A percentile compares a stretch with the other conserved stretches of the same genome.
Evolutionary conservation across 2,113 vertebrate genomes (phyloP).

Genomic region (Sebastes fasciatus): DNA sequence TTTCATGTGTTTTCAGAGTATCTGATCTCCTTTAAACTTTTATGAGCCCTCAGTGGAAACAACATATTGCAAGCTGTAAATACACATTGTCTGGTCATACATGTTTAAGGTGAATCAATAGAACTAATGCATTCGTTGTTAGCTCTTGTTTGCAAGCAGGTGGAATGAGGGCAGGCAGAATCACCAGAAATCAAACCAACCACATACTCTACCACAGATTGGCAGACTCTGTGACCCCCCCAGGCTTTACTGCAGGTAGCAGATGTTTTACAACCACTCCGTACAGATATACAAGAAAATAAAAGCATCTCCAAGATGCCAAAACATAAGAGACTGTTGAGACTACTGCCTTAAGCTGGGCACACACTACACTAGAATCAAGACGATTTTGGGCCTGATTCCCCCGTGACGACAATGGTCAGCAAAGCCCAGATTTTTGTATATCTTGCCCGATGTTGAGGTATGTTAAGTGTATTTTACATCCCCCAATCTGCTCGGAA

Average conservation of each 20-base stretch:
- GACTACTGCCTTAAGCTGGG: not conserved
- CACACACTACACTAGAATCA: no score
- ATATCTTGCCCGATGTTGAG: no score
- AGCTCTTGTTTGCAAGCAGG: not conserved
- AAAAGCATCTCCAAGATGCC: not conserved
- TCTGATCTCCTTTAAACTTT: conserved; percentile 10
- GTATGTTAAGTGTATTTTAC: no score
- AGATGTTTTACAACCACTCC: not conserved
- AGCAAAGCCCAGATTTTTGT: no score
- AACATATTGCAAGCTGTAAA: conserved; percentile 5
- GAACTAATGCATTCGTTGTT: not conserved
- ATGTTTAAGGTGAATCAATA: conserved; percentile 17
- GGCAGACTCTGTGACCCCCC: not conserved
- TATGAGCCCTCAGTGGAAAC: not conserved
- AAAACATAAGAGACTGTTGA: not conserved
- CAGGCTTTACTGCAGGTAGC: not conserved
- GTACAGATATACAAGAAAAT: not conserved
- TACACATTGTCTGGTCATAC: not conserved
- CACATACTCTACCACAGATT: not conserved
- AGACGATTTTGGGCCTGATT: no score
- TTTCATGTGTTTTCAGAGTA: conserved; percentile 1
- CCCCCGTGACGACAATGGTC: no score
- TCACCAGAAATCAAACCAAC: not conserved
- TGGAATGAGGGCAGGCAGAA: not conserved
- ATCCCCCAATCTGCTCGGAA: no score